These are phyloP conservation scores for Rana temporaria DNA, from an alignment of 2,113 vertebrate genomes.

Conservation along the genomic window DNA sequence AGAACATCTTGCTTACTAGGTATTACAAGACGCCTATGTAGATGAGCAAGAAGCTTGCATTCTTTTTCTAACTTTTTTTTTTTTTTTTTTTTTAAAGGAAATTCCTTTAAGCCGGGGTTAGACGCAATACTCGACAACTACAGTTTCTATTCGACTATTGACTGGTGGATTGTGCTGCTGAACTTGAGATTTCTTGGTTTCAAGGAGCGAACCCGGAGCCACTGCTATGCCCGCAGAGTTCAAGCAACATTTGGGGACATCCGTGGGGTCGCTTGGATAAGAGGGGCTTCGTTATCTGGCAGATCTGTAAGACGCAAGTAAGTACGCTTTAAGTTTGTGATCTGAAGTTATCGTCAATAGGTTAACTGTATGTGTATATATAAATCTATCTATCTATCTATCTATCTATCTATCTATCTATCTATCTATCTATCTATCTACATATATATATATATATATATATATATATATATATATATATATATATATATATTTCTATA, in stretches of 20 bases:
- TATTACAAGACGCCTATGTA: background rate
- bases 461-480: too few species aligned
- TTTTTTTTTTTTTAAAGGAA: background rate
- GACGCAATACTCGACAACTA: background rate
- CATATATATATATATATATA: too few species aligned
- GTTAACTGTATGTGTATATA: too few species aligned
- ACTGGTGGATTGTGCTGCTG: slow-evolving; percentile 16
- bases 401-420: too few species aligned
- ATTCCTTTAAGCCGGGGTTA: background rate
- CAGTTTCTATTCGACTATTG: background rate
- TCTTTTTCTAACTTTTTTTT: background rate
- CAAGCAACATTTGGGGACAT: too few species aligned
- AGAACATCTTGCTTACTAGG: background rate
- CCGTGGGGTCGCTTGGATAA: slow-evolving; percentile 13
- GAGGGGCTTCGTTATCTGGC: background rate
- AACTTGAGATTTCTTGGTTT: background rate
- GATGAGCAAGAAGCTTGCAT: background rate
- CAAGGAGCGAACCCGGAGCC: background rate
- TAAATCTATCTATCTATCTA: too few species aligned
- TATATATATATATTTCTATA: too few species aligned
- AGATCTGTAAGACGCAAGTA: background rate
- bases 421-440: too few species aligned
- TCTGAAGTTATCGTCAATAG: too few species aligned
- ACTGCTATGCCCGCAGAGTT: background rate
- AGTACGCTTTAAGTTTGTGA: too few species aligned